Evolutionary conservation across 2,888 invertebrate species (phyloP).

Genomic region (Agapostemon virescens): DNA sequence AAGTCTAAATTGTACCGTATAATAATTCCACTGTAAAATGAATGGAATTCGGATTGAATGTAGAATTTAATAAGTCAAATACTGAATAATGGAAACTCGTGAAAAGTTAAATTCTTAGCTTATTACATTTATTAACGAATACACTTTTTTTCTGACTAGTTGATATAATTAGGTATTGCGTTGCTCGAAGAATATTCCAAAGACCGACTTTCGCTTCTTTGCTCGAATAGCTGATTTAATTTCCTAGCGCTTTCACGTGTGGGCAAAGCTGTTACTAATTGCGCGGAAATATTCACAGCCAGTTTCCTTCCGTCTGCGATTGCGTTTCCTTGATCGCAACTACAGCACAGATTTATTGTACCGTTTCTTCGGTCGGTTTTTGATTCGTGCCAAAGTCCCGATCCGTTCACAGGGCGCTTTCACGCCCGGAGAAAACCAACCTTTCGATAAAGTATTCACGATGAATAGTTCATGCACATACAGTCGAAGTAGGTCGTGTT

Average conservation of each 20-base stretch:
- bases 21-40: too few species aligned
- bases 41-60: too few species aligned
- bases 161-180: constrained; percentile 32
- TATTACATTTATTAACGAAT: background rate
- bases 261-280: constrained; percentile 66
- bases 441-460: constrained; percentile 74
- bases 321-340: constrained; percentile 51
- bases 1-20: background rate
- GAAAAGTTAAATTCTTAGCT: background rate
- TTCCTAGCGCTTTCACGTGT: constrained; percentile 71
- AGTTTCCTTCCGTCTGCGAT: constrained; percentile 63
- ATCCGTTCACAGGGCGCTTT: constrained; percentile 63
- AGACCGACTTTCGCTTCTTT: constrained; percentile 55
- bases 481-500: constrained; percentile 66
- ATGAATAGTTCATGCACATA: constrained; percentile 68
- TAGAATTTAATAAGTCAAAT: background rate
- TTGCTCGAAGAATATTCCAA: constrained; percentile 21
- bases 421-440: constrained; percentile 72
- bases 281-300: constrained; percentile 64
- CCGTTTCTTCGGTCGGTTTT: constrained; percentile 31
- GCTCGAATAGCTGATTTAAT: constrained; percentile 68
- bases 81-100: background rate
- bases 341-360: constrained; percentile 20
- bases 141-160: background rate
- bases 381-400: constrained; percentile 42